phyloP scores from a whole-genome alignment of 1,140 invertebrate genomes.

The Chrysoperla carnea region DNA sequence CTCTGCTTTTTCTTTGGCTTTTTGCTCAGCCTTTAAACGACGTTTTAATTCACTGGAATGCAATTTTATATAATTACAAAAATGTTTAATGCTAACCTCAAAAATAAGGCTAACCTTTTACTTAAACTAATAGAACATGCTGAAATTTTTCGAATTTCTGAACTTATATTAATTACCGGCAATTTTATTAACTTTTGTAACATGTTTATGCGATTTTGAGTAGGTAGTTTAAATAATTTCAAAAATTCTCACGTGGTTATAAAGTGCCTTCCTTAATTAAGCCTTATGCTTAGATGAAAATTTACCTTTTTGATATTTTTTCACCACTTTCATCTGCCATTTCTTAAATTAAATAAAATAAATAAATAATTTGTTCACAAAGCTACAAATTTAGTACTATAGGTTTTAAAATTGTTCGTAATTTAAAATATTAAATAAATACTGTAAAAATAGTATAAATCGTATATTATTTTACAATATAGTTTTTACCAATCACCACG shows the following conservation, averaged over 20 bases:
- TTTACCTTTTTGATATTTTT: conserved; percentile 55
- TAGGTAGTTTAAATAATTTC: conserved; percentile 11
- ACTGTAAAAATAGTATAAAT: no score
- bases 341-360: conserved; percentile 5
- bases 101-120: conserved; percentile 2
- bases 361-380: not conserved
- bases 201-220: conserved; percentile 5
- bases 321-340: conserved; percentile 38
- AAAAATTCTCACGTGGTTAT: conserved; percentile 17
- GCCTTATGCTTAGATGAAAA: conserved; percentile 17
- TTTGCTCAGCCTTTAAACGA: conserved; percentile 77
- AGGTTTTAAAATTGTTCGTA: no score
- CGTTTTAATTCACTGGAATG: conserved; percentile 80
- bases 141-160: conserved; percentile 1
- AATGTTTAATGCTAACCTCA: conserved; percentile 2
- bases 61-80: conserved; percentile 1
- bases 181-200: not conserved
- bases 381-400: no score
- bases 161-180: conserved; percentile 1
- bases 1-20: conserved; percentile 82
- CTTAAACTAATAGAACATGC: not conserved
- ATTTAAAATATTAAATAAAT: no score
- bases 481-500: no score
- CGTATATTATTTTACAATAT: no score
- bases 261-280: conserved; percentile 14